A percentile compares a stretch with the other conserved stretches of the same genome.
phyloP scores from a whole-genome alignment of 1,140 invertebrate species.

The Stegodyphus mimosarum region DNA sequence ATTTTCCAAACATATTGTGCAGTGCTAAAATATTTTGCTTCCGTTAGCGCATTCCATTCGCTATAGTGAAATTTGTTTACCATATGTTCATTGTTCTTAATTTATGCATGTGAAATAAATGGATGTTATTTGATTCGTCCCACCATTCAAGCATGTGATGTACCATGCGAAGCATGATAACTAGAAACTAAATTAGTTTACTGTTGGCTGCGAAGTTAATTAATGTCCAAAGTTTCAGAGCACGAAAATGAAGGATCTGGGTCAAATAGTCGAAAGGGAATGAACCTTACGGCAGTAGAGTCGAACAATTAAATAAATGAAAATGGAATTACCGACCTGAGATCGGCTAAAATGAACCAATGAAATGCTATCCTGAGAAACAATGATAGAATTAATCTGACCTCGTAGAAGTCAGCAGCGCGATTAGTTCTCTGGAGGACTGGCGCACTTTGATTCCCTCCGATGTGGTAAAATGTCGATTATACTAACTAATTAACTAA shows the following conservation, averaged over 20 bases:
- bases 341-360: constrained; percentile 42
- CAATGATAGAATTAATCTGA: constrained; percentile 28
- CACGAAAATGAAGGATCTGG: constrained; percentile 17
- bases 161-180: no score
- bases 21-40: no score
- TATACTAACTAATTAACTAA: constrained; percentile 3
- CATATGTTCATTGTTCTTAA: no score
- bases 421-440: background rate
- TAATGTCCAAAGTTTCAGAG: constrained; percentile 5
- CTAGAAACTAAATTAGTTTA: no score
- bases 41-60: no score
- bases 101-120: no score
- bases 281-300: constrained; percentile 23
- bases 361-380: constrained; percentile 16
- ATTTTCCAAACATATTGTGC: no score
- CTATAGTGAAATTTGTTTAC: no score
- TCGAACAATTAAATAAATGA: constrained; percentile 41
- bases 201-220: constrained; percentile 3
- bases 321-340: constrained; percentile 17
- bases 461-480: constrained; percentile 9
- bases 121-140: no score
- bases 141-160: no score
- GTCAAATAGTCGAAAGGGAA: constrained; percentile 36
- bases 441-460: background rate
- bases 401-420: background rate